Base-by-base conservation (phyloP, 2,113 vertebrate genomes). In the Shinisaurus crocodilurus region DNA sequence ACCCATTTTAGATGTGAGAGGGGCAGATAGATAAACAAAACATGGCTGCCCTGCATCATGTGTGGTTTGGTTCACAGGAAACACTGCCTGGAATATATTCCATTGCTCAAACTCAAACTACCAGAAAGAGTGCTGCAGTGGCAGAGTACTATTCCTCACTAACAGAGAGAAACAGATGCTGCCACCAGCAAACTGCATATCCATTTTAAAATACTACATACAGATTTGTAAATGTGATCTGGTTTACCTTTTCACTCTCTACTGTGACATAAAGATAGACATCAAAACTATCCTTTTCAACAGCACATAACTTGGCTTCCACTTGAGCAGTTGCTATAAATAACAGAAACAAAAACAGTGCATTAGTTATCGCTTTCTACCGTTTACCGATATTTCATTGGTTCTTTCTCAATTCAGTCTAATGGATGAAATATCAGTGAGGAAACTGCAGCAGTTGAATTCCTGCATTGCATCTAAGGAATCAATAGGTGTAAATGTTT, bases 241-340 rank as follows among this genome's bases (percentile, higher is more conserved):
- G 72, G 15, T 89, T 98, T 96, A 99, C 99, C 98, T 98, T 99
- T 87, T 98, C 95, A 82, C 96, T 96, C n/a, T 94, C 91, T 83
- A 98, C 37, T 8, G 97, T 98, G 79, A 98, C 91, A 90, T 98
- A 99, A 90, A 99, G 98, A 85, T 98, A 97, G 60, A 99, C 95
- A 37, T 97, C 96, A 85, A 97, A 97, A 15, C 93, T 97, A 27
- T 97, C 89, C 29, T 95, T 95, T 93, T 97, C 88, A 1, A 97
- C 50, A 43, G 96, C 97, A 94, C 97, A 97, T 72, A 99, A 37
- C 82, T 98, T 95, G 2, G 97, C 98, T 92, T 99, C 98, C 7
- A 97, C 95, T 79, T 95, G 94, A 0, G 97, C 96, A 23, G 98
- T 96, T 23, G 93, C 99, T 99, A 93, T 90, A 92, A 0, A 86